phyloP scores from a whole-genome alignment of 2,113 vertebrate genomes.

The Phyllostomus hastatus region DNA sequence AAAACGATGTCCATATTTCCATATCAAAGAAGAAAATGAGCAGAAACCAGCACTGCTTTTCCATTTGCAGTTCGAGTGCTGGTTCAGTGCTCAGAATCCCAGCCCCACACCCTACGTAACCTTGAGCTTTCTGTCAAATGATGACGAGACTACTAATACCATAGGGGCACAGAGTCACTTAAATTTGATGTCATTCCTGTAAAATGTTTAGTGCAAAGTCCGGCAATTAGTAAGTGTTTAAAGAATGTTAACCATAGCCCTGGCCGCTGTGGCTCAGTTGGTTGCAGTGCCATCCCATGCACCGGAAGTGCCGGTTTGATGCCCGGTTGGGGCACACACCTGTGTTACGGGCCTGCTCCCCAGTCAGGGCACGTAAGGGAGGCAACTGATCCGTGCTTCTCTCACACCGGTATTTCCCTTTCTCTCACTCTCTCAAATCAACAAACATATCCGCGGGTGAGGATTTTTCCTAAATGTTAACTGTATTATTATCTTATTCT shows the following conservation, averaged over 20 bases:
- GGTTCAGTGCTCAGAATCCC: neutral
- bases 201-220: neutral
- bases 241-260: neutral
- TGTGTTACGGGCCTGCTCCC: too few relatives aligned
- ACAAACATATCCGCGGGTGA: neutral
- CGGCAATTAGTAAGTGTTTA: neutral
- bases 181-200: neutral
- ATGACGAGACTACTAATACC: neutral
- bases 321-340: too few relatives aligned
- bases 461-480: neutral
- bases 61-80: neutral
- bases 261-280: too few relatives aligned
- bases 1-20: constrained; percentile 3
- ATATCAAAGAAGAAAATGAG: neutral
- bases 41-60: neutral
- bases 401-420: neutral
- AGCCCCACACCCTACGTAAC: neutral
- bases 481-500: neutral
- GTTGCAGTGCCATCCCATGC: too few relatives aligned
- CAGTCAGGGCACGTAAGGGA: too few relatives aligned
- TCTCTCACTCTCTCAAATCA: neutral
- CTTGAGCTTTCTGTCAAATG: neutral
- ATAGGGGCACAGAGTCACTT: neutral
- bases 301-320: too few relatives aligned
- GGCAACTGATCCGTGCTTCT: too few relatives aligned